Evolutionary conservation across 92 coral and sea anemone species (phyloP), one percentile per base, ranked within the genome.

Genomic region (Zoanthus sociatus): DNA sequence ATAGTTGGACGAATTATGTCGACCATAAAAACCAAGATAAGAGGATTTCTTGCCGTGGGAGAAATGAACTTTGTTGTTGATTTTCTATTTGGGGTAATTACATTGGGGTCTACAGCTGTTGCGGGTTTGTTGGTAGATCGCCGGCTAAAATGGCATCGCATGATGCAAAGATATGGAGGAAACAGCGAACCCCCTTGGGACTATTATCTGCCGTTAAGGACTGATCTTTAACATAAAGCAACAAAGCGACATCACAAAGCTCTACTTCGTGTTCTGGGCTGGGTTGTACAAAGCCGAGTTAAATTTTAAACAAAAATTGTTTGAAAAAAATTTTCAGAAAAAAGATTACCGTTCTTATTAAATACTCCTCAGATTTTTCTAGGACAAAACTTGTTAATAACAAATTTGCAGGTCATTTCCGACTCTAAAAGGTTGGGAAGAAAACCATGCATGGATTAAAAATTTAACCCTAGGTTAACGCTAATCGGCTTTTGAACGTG

Each of bases 11-110:
- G 85, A 44, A 14, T 10, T 47, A 2, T 81, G 13, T 66, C 75
- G 60, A 67, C 44, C 17, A 3, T 81, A 67, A 81, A 81, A 81
- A 66, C 61, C 14, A 81, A 81, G 58, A 81, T 81, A 20, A 46
- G 6, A 64, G 21, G 75, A 67, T 66, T 81, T 50, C 85, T 81
- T 9, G 61, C 32, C 13, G 75, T 66, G 11, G 92, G 87, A 51
- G 94, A 91, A 48, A 88, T 88, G 89, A 87, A 84, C 46, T 91
- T 91, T 63, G 91, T 88, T 51, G 86, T 91, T 5, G 92, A 91
- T 82, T 77, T 91, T 78, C 54, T 91, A 66, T 88, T 88, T 77
- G 87, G 83, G 14, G 12, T 77, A 47, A 78, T 91, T 73, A 88
- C 86, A 51, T 54, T 91, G 11, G 81, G 86, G 58, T 83, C 82